Evolutionary conservation across 1,140 invertebrate genomes (phyloP), one percentile per base, ranked within the genome.

Genomic region (Heterodera schachtii): DNA sequence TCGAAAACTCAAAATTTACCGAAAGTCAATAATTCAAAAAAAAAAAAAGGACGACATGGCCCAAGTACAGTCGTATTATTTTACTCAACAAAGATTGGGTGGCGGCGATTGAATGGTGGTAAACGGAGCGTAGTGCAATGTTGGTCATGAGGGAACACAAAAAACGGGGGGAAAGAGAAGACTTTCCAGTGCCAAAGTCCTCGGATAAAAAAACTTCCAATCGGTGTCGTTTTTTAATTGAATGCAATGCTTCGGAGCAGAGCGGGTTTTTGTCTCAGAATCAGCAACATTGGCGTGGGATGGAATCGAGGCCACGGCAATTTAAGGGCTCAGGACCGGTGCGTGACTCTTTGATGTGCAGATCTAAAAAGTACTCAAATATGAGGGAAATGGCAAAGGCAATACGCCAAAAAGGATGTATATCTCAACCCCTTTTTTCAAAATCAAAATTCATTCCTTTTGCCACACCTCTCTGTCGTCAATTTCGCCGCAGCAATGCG

Each of bases 241-340:
- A 94, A 92, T 90, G 98, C 96, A 83, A 99, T 97, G 69, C 95
- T 94, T 73, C 96, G 92, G 74, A 99, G 93, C 91, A 98, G 91
- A 91, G 98, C 97, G 89, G n/a, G n/a, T n/a, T n/a, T 98, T 99
- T 0, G 97, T 98, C 91, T 98, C n/a, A 99, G 92, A 83, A 99
- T 94, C 0, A 99, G 92, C 52, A 99, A 90, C 93, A 98, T 90
- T 95, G 93, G 44, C 94, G 90, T 81, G 95, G 94, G 1, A 96
- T 93, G 66, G 90, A 91, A 79, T 94, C 92, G 21, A 96, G 88
- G 76, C 95, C 80, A 93, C 90, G 6, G 88, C 87, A 76, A 92
- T 92, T 81, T 92, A 87, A 13, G 89, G 84, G 11, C 92, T 85
- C 75, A 91, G n/a, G 89, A 3, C 83, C 84, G 9, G 86, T 80